A percentile compares a stretch with the other conserved stretches of the same genome.
Conservation (phyloP, 2,888 invertebrate genomes). For the Andrena marginata region DNA sequence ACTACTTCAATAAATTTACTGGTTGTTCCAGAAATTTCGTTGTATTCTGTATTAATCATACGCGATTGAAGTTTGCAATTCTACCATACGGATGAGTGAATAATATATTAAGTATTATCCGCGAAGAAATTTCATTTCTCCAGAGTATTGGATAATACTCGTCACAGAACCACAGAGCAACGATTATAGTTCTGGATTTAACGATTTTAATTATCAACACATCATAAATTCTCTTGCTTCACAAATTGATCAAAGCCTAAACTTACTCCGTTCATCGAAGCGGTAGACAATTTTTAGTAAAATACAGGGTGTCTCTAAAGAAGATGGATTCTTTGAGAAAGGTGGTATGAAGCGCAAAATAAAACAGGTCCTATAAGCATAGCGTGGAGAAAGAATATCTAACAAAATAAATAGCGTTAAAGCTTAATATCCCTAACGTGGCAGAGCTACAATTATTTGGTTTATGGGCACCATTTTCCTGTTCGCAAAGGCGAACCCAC, state of each 20-base stretch:
- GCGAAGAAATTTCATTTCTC: constrained; percentile 31
- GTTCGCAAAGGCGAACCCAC: too few relatives aligned
- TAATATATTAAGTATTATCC: constrained; percentile 35
- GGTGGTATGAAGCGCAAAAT: too few relatives aligned
- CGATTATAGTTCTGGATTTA: background rate
- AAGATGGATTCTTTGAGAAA: too few relatives aligned
- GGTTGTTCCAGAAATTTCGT: background rate
- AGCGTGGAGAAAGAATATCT: too few relatives aligned
- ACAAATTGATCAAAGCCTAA: background rate
- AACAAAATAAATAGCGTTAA: too few relatives aligned
- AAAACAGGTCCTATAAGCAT: too few relatives aligned
- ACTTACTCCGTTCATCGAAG: background rate
- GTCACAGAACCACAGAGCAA: background rate
- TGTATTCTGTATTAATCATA: constrained; percentile 23
- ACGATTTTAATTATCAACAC: background rate
- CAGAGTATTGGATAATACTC: background rate
- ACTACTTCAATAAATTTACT: background rate
- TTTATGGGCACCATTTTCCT: too few relatives aligned
- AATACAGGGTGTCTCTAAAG: too few relatives aligned
- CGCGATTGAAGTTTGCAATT: constrained; percentile 37
- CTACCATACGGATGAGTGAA: constrained; percentile 25
- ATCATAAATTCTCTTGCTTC: background rate
- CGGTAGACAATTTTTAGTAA: background rate
- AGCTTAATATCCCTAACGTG: too few relatives aligned
- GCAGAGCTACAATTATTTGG: too few relatives aligned